Base-by-base conservation (phyloP, 2,888 invertebrate species). In the Scelioninae gen. 1 region DNA sequence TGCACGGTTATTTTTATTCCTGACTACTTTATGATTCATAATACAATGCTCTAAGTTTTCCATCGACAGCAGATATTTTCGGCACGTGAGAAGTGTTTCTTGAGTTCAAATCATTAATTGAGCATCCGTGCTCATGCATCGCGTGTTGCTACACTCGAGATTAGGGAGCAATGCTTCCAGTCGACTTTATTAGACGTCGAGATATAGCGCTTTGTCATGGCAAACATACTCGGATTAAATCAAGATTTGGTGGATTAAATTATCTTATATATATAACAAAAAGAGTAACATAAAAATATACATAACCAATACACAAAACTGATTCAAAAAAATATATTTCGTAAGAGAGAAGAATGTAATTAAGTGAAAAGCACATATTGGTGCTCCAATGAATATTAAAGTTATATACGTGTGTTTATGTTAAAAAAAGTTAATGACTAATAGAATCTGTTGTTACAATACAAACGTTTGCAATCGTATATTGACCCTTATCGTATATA, bases 71-170 rank as follows among this genome's bases (percentile, higher is more conserved):
- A 63, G 76, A 63, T 83, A 83, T 83, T 80, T 83, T 79, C 55
- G 80, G 83, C 80, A 68, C 77, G 77, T 79, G 68, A 72, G 43
- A 83, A 83, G 83, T 79, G 79, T 71, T 79, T 53, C 76, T 72
- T 43, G 77, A 63, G 60, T 66, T 68, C 8, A 31, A 45, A 80
- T 80, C 63, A 56, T 83, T 80, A 80, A 80, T 80, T 80, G 80
- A 80, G 62, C 62, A 43, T 80, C 79, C 66, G 68, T 60, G 65
- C 75, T 72, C 76, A 29, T 65, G 55, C 66, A 58, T 83, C 68
- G 74, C 74, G 74, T 80, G 77, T 74, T 83, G 65, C 40, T 68
- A 66, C 76, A 79, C 83, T 83, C 49, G 69, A 83, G 80, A 83
- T 83, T 83, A 83, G 60, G 71, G 62, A 65, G 60, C 68, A 74